Evolutionary conservation across 2,113 vertebrate genomes (phyloP).

Genomic region (Myotis yumanensis): DNA sequence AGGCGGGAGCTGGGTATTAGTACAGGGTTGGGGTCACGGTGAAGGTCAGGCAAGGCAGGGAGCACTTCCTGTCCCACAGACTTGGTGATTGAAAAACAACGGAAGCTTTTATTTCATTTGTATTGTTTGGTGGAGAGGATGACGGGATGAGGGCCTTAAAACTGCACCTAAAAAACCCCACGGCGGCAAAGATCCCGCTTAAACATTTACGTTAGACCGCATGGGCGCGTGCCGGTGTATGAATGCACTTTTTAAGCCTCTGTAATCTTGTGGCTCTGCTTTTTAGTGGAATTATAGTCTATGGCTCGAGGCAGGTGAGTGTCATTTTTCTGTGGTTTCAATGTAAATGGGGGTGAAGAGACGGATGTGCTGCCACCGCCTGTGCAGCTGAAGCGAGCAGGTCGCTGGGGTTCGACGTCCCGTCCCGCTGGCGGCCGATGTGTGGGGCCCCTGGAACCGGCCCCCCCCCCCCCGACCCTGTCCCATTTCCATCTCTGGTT

Average conservation of each 20-base stretch:
- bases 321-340: neutral
- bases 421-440: neutral
- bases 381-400: neutral
- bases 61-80: neutral
- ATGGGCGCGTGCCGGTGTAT: fast-evolving
- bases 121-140: neutral
- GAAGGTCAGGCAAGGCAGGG: neutral
- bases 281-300: neutral
- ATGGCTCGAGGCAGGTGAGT: neutral
- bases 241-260: neutral
- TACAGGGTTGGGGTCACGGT: neutral
- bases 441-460: neutral
- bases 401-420: fast-evolving
- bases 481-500: neutral
- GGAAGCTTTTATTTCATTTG: neutral
- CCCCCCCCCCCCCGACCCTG: neutral
- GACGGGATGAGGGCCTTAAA: too few relatives aligned
- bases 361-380: fast-evolving
- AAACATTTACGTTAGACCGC: too few relatives aligned
- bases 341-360: neutral
- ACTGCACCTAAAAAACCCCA: neutral
- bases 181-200: fast-evolving
- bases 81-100: neutral
- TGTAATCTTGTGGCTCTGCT: neutral
- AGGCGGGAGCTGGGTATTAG: neutral